Evolutionary conservation across 1,140 invertebrate genomes (phyloP).

Genomic region (Drosophila arawakana): DNA sequence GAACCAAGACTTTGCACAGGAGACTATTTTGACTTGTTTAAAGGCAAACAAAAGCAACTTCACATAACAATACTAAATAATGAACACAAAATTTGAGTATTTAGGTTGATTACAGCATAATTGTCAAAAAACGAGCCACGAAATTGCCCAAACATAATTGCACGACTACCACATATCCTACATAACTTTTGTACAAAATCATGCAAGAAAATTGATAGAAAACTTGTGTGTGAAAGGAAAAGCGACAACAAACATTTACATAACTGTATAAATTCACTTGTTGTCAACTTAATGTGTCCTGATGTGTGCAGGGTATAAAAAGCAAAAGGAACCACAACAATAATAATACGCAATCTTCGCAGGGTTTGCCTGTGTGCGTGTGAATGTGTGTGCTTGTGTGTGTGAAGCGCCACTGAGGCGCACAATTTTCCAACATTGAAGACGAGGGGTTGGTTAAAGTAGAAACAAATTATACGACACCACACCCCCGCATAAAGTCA

Average conservation of each 20-base stretch:
- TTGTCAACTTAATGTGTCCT: neutral
- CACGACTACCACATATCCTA: neutral
- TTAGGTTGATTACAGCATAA: constrained; percentile 3
- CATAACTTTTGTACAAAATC: too few species aligned
- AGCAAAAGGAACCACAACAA: constrained; percentile 31
- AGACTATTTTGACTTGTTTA: too few species aligned
- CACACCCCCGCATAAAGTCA: constrained; percentile 70
- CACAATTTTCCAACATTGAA: constrained; percentile 70
- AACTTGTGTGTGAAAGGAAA: too few species aligned
- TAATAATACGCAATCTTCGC: constrained; percentile 35
- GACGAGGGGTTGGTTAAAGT: constrained; percentile 67
- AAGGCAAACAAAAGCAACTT: too few species aligned
- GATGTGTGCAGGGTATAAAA: constrained; percentile 30
- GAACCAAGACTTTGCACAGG: too few species aligned
- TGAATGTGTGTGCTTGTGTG: constrained; percentile 19
- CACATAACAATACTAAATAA: constrained; percentile 23
- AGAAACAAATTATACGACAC: constrained; percentile 81
- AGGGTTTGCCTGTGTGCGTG: constrained; percentile 2
- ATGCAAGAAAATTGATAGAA: too few species aligned
- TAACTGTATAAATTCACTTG: constrained; percentile 15
- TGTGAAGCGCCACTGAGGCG: constrained; percentile 72
- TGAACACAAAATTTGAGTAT: constrained; percentile 25
- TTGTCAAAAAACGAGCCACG: constrained; percentile 10
- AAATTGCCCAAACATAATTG: neutral
- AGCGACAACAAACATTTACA: neutral